Evolutionary conservation across 2,888 invertebrate species (phyloP).

Genomic region (Pyralis farinalis): DNA sequence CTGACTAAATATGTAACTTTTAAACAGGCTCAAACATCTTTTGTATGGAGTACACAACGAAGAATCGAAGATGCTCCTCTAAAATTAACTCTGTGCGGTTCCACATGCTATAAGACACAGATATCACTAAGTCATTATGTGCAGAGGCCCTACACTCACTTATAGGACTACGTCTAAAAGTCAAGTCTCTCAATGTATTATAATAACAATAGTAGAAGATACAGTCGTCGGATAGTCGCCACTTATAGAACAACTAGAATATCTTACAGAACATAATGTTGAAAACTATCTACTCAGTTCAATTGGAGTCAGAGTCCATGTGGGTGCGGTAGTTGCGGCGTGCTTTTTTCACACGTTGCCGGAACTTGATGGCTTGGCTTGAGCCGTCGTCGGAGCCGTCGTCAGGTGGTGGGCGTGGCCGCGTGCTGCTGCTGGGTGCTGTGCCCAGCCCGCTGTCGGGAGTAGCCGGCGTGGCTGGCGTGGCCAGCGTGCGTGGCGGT

Average conservation of each 20-base stretch:
- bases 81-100: too few relatives aligned
- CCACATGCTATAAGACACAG: too few relatives aligned
- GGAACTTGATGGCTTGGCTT: constrained; percentile 73
- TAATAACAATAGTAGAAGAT: constrained; percentile 27
- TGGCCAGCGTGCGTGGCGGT: constrained; percentile 33
- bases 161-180: not conserved
- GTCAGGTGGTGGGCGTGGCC: constrained; percentile 38
- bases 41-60: too few relatives aligned
- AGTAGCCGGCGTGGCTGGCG: constrained; percentile 25
- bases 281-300: constrained; percentile 30
- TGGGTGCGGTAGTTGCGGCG: constrained; percentile 83
- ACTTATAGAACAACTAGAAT: constrained; percentile 21
- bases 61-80: too few relatives aligned
- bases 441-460: constrained; percentile 69
- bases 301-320: constrained; percentile 85
- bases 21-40: too few relatives aligned
- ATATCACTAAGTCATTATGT: not conserved
- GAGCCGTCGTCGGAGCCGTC: constrained; percentile 71
- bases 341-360: constrained; percentile 82
- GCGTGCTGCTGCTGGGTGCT: constrained; percentile 51
- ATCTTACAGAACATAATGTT: constrained; percentile 28
- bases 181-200: constrained; percentile 13
- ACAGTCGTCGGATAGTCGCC: constrained; percentile 29
- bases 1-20: too few relatives aligned
- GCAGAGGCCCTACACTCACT: constrained; percentile 3